These are phyloP conservation scores for Tolmerus cingulatus DNA, from an alignment of 2,888 invertebrate genomes.

Conservation along the genomic window DNA sequence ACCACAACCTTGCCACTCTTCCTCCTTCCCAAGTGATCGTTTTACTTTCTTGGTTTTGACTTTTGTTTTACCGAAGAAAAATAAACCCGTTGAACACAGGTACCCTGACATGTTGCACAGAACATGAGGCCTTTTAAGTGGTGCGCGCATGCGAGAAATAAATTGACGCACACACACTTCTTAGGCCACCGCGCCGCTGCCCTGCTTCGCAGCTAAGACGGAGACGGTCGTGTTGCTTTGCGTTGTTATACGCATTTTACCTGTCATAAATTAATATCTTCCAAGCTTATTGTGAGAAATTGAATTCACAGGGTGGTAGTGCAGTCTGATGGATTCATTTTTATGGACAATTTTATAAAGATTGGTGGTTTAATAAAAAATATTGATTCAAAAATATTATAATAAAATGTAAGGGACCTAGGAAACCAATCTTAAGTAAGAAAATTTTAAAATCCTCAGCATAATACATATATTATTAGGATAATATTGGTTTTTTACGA, in stretches of 20 bases:
- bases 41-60: neutral
- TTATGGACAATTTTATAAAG: neutral
- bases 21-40: neutral
- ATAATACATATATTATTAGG: too few relatives aligned
- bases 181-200: neutral
- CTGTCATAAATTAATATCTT: slow-evolving; percentile 18
- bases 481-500: too few relatives aligned
- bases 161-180: slow-evolving; percentile 1
- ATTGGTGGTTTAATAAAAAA: neutral
- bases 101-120: neutral
- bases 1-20: neutral
- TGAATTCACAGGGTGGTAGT: slow-evolving; percentile 1
- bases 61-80: neutral
- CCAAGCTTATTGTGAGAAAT: slow-evolving; percentile 1
- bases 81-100: neutral
- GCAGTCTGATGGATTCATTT: neutral
- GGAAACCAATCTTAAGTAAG: too few relatives aligned
- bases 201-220: neutral
- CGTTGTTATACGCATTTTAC: slow-evolving; percentile 14
- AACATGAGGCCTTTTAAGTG: neutral
- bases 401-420: too few relatives aligned
- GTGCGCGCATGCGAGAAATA: slow-evolving; percentile 7
- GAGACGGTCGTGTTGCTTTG: neutral
- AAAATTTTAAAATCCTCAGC: too few relatives aligned
- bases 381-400: too few relatives aligned